Evolutionary conservation across 2,888 invertebrate genomes (phyloP), one percentile per base, ranked within the genome.

Genomic region (Linnaemya tessellans): DNA sequence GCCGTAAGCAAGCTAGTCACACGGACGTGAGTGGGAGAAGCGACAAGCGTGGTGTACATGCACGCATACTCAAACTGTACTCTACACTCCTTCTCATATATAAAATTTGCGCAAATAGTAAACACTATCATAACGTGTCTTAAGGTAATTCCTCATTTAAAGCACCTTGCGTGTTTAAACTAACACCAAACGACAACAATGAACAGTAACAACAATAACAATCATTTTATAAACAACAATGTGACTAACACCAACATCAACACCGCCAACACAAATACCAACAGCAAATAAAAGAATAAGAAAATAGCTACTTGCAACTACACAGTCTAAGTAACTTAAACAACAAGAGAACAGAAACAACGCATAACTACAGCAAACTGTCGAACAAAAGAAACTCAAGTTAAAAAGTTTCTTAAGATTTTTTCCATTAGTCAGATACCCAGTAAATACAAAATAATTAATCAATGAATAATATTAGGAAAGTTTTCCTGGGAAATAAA

Each of bases 111-210:
- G 13, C 13, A 51, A 67, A 73, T 64, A 49, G 25, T 38, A 77
- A 43, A 60, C 51, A 58, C 71, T 78, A 68, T 77, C 84, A 84
- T 90, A 88, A 90, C 90, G 91, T 90, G 90, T 89, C 87, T 86
- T 67, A 77, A 71, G 79, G 87, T 88, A 89, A 90, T 90, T 89
- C 89, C 87, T 90, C 90, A 89, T 88, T 64, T 70, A 87, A 87
- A 87, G 87, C 89, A 88, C 88, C 89, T 90, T 89, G 89, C 90
- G 90, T 90, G 91, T 90, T 90, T 88, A 89, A 89, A 90, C 89
- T 89, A 90, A 89, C 89, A 88, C 86, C 87, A 86, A 77, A 73
- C 75, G 67, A 80, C 62, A 79, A 87, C 67, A 77, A 62, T 58
- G 60, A 77, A 81, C 46, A 70, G 41, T 41, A 73, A 35, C 35